phyloP scores from a whole-genome alignment of 2,797 vertebrate species.

The Petrocephalus schoutedeni region DNA sequence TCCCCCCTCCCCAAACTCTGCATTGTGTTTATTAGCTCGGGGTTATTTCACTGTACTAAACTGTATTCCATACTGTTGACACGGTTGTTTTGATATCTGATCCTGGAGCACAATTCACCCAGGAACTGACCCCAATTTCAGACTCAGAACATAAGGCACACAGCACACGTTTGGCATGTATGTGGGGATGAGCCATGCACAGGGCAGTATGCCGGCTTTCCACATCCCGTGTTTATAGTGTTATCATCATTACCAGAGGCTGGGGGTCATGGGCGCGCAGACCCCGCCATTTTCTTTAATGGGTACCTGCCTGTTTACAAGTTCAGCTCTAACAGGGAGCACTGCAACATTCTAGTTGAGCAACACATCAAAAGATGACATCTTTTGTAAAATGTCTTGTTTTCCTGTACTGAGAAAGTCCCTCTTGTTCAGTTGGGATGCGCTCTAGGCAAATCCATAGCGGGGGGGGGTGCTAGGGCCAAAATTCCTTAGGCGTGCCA shows the following conservation, averaged over 20 bases:
- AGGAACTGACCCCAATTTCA: neutral
- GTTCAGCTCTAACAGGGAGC: neutral
- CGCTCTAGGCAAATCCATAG: neutral
- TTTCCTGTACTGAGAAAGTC: neutral
- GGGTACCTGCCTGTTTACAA: neutral
- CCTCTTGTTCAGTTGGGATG: neutral
- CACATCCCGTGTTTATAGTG: neutral
- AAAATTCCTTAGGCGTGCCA: conserved; percentile 31
- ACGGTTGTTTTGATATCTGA: neutral
- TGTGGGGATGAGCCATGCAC: neutral
- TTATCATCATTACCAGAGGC: neutral
- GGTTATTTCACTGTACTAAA: neutral
- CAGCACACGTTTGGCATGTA: neutral
- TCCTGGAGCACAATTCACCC: neutral
- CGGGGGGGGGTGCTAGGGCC: neutral
- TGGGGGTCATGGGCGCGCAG: neutral
- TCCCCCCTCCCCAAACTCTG: neutral
- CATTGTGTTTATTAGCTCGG: neutral
- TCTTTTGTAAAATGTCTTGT: neutral
- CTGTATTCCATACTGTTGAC: neutral
- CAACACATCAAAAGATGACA: conserved; percentile 7
- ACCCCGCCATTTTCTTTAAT: neutral
- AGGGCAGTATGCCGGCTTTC: neutral
- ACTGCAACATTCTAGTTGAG: neutral
- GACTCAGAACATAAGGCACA: neutral